phyloP scores from a whole-genome alignment of 2,888 invertebrate species.

The Morpho deidamia region DNA sequence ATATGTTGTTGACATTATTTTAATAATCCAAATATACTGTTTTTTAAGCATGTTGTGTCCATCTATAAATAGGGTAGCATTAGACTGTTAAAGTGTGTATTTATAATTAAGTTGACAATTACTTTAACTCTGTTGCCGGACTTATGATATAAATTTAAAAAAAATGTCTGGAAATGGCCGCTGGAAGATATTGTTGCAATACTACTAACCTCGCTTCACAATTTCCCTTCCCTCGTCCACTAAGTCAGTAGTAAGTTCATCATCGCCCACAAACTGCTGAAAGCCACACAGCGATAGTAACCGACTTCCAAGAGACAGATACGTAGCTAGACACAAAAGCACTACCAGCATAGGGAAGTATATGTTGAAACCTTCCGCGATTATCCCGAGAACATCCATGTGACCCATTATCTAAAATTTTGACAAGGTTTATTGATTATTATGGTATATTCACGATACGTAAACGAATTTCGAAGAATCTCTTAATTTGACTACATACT shows the following conservation, averaged over 20 bases:
- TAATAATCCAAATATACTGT: too few relatives aligned
- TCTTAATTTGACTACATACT: too few relatives aligned
- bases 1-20: too few relatives aligned
- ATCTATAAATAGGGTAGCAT: too few relatives aligned
- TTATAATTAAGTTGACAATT: too few relatives aligned
- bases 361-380: slow-evolving; percentile 98
- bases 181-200: too few relatives aligned
- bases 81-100: too few relatives aligned
- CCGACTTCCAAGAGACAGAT: slow-evolving; percentile 94
- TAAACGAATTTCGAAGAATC: too few relatives aligned
- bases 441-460: background rate
- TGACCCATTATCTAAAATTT: slow-evolving; percentile 95
- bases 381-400: slow-evolving; percentile 98
- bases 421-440: background rate
- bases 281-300: slow-evolving; percentile 94
- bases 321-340: slow-evolving; percentile 92
- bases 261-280: slow-evolving; percentile 97
- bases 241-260: slow-evolving; percentile 95
- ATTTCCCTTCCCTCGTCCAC: slow-evolving; percentile 96
- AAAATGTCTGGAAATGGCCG: too few relatives aligned
- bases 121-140: too few relatives aligned
- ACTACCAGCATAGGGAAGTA: slow-evolving; percentile 99
- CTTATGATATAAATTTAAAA: too few relatives aligned
- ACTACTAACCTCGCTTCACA: slow-evolving; percentile 86
- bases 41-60: too few relatives aligned